Percentiles rank a stretch among this genome's conserved stretches.
Evolutionary conservation across 2,888 invertebrate genomes (phyloP).

Genomic region (Erebia palarica): DNA sequence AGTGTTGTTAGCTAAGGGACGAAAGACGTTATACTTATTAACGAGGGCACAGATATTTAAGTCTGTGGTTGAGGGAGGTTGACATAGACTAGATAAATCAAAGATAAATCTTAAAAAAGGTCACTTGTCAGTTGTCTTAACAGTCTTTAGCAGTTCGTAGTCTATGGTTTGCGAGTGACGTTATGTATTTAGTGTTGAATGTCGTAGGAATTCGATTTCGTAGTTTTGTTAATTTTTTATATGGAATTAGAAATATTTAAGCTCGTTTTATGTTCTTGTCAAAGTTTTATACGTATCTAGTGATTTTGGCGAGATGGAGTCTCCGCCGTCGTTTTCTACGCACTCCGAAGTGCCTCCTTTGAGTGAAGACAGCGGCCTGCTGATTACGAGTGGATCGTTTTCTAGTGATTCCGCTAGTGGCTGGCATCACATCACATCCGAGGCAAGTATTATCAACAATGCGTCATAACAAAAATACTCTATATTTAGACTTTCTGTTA

Average conservation of each 20-base stretch:
- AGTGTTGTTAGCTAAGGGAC: too few species aligned
- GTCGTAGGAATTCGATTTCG: conserved; percentile 43
- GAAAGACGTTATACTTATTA: too few species aligned
- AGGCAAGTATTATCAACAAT: conserved; percentile 71
- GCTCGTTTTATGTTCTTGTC: conserved; percentile 54
- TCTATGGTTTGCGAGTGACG: neutral
- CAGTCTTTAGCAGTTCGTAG: too few species aligned
- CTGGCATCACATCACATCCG: conserved; percentile 85
- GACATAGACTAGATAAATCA: too few species aligned
- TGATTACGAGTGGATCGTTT: conserved; percentile 88
- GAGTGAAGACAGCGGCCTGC: conserved; percentile 89
- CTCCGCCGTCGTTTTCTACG: conserved; percentile 88
- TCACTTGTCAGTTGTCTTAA: too few species aligned
- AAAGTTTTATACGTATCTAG: conserved; percentile 47
- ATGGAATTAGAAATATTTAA: conserved; percentile 48
- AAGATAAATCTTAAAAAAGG: too few species aligned
- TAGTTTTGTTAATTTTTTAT: conserved; percentile 49
- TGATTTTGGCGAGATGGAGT: conserved; percentile 84
- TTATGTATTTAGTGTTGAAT: neutral
- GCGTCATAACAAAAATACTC: conserved; percentile 27
- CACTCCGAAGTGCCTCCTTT: conserved; percentile 88
- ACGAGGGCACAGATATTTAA: too few species aligned
- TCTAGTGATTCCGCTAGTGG: conserved; percentile 88
- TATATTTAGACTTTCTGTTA: conserved; percentile 16
- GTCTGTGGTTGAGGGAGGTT: too few species aligned